These are phyloP conservation scores for Gambusia yucatana DNA, from an alignment of 2,797 vertebrate genomes.

Conservation along the genomic window DNA sequence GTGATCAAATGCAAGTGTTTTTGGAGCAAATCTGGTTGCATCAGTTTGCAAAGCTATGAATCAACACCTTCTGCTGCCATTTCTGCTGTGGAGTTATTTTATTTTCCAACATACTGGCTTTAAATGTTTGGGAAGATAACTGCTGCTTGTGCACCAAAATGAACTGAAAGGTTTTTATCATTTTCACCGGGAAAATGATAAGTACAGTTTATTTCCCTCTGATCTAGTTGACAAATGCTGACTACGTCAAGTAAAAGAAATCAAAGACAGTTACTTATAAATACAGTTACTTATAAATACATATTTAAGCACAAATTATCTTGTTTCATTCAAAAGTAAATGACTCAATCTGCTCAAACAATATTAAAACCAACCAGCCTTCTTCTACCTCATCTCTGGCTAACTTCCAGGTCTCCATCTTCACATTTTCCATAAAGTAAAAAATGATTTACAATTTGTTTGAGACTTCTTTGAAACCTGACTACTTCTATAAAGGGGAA, in stretches of 20 bases:
- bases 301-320: no score
- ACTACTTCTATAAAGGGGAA: no score
- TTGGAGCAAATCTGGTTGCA: neutral
- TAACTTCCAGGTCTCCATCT: neutral
- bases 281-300: neutral
- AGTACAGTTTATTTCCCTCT: neutral
- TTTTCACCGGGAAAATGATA: neutral
- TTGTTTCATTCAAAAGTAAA: no score
- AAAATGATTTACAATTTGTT: neutral
- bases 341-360: neutral
- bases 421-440: neutral
- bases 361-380: neutral
- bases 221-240: neutral
- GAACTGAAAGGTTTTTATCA: neutral
- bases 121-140: neutral
- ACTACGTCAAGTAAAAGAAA: neutral
- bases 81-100: neutral
- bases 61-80: neutral
- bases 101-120: neutral
- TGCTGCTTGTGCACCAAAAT: neutral
- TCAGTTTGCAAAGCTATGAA: neutral
- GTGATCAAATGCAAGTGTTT: neutral
- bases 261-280: neutral
- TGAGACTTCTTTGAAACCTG: neutral
- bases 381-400: neutral